Conservation (phyloP, 1,140 invertebrate genomes). For the Tetramorium alpestre region DNA sequence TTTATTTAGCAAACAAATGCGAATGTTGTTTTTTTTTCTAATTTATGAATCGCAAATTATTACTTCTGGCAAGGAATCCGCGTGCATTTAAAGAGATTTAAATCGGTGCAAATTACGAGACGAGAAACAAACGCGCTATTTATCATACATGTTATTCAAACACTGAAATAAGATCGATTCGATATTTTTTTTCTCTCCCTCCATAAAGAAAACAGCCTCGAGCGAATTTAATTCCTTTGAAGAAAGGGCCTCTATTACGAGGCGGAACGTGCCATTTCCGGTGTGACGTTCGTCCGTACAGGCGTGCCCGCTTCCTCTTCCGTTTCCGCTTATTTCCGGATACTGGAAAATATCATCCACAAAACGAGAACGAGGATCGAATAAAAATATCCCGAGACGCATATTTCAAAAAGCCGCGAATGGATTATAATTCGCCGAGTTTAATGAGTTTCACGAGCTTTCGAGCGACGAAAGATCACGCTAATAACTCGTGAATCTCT, state of each 20-base stretch:
- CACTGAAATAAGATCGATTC: neutral
- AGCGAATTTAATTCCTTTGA: slow-evolving; percentile 42
- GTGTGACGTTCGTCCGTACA: slow-evolving; percentile 15
- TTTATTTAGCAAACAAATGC: neutral
- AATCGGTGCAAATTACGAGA: too few relatives aligned
- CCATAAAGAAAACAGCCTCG: neutral
- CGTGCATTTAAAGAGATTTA: neutral
- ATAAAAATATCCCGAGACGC: neutral
- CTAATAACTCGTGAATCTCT: slow-evolving; percentile 13
- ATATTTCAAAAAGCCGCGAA: neutral
- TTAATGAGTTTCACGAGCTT: slow-evolving; percentile 19
- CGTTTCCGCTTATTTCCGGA: slow-evolving; percentile 80
- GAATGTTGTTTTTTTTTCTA: neutral
- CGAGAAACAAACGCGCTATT: neutral
- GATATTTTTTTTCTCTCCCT: neutral
- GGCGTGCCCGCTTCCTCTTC: slow-evolving; percentile 80
- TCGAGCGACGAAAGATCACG: neutral
- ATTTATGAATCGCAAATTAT: neutral
- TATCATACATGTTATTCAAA: neutral
- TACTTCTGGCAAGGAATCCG: neutral
- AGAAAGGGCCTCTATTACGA: slow-evolving; percentile 28
- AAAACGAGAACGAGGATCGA: slow-evolving; percentile 37
- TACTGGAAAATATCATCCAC: slow-evolving; percentile 62
- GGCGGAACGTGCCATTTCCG: slow-evolving; percentile 35
- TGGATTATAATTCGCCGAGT: slow-evolving; percentile 23